phyloP scores from a whole-genome alignment of 2,888 invertebrate species.

The Diaperis boleti region DNA sequence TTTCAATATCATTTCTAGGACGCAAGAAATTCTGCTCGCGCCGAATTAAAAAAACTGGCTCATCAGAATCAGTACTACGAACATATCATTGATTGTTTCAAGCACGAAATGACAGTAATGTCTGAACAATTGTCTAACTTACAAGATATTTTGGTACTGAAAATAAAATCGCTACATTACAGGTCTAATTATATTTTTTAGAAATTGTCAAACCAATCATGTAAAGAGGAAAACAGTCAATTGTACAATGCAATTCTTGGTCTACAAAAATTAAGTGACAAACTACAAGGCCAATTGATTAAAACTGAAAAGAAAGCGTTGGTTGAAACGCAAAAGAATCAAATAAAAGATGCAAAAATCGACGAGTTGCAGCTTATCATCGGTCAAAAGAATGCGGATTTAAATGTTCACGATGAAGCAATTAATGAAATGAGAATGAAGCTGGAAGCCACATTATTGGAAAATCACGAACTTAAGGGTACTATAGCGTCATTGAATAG shows the following conservation, averaged over 20 bases:
- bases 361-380: conserved; percentile 57
- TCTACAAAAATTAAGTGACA: conserved; percentile 52
- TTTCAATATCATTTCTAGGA: conserved; percentile 14
- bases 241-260: conserved; percentile 51
- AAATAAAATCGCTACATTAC: too few relatives aligned
- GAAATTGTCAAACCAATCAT: conserved; percentile 55
- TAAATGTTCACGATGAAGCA: conserved; percentile 53
- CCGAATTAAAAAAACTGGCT: conserved; percentile 47
- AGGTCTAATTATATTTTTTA: conserved; percentile 43
- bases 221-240: conserved; percentile 53
- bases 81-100: conserved; percentile 57
- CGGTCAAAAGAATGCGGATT: conserved; percentile 54
- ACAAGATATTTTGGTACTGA: conserved; percentile 59
- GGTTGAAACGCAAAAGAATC: conserved; percentile 54
- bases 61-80: conserved; percentile 58
- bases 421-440: conserved; percentile 63
- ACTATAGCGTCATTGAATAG: conserved; percentile 51
- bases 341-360: conserved; percentile 56
- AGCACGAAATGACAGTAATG: conserved; percentile 58
- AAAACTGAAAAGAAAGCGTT: conserved; percentile 53
- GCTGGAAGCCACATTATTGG: conserved; percentile 60
- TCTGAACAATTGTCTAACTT: conserved; percentile 57
- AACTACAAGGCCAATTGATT: conserved; percentile 51
- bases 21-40: neutral
- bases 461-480: conserved; percentile 54